Evolutionary conservation across 2,888 invertebrate genomes (phyloP), one percentile per base, ranked within the genome.

Genomic region (Onthophagus sagittarius): DNA sequence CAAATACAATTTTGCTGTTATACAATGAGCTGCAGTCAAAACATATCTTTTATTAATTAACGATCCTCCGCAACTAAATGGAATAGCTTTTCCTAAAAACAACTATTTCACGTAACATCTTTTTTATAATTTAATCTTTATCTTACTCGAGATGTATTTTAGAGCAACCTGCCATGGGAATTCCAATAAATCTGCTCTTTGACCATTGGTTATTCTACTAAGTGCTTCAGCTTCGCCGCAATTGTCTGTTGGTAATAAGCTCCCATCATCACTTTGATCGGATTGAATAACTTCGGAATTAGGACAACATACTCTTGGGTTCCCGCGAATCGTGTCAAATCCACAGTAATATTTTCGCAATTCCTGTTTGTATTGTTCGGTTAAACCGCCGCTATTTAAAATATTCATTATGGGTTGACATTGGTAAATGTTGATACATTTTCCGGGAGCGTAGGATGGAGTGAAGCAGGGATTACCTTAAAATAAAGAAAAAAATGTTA

Each of bases 161-260:
- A 93, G 82, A 2, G 93, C 84, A 0, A 90, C 92, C 91, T 93
- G 91, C 93, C 93, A 94, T 0, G 93, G 93, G 84, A 89, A 92
- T 78, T 93, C 91, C 23, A 86, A 88, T 3, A 92, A 81, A 0
- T 82, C 83, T 0, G 93, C 89, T 72, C 86, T 85, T 23, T 88
- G 87, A 0, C 93, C 93, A 2, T 88, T 88, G 62, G 88, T 84
- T 69, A 94, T 89, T 78, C 88, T 88, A 0, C 74, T 76, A 69
- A 88, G 85, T 4, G 85, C 83, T 3, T 86, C 85, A 11, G 88
- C 83, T 0, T 82, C 83, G 0, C 93, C 93, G 79, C 93, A 93
- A 4, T 4, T 4, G 11, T 77, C 72, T 1, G 5, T 31, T 9
- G 73, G 71, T 23, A 73, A 62, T 13, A 73, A 63, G 4, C 63